These are phyloP conservation scores for Oreochromis mossambicus DNA, from an alignment of 2,797 vertebrate genomes.

Conservation along the genomic window DNA sequence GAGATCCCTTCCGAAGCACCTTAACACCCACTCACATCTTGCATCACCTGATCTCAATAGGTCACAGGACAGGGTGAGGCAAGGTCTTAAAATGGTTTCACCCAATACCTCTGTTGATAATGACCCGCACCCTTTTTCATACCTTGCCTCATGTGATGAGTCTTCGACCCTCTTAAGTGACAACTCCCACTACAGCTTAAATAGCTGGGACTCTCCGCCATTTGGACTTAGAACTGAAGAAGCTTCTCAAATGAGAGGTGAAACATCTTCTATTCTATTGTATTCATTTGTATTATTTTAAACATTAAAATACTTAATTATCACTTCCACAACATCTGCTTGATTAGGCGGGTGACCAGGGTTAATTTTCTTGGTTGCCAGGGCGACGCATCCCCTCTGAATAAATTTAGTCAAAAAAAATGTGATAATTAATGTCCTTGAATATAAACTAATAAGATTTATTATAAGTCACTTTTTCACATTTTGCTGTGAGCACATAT, in stretches of 20 bases:
- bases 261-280: neutral
- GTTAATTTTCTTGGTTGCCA: neutral
- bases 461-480: neutral
- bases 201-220: neutral
- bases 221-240: neutral
- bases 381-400: neutral
- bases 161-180: neutral
- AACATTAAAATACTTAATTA: neutral
- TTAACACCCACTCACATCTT: neutral
- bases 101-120: neutral
- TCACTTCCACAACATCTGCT: neutral
- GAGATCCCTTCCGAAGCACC: neutral
- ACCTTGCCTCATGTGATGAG: neutral
- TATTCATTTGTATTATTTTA: neutral
- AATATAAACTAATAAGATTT: neutral
- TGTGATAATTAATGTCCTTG: neutral
- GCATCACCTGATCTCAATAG: neutral
- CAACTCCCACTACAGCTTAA: neutral
- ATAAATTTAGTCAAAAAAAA: neutral
- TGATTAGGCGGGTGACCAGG: fast-evolving
- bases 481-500: neutral
- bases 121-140: neutral
- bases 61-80: neutral
- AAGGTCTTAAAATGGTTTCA: neutral
- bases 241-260: neutral